Evolutionary conservation across 2,888 invertebrate genomes (phyloP).

Genomic region (Platycnemis pennipes): DNA sequence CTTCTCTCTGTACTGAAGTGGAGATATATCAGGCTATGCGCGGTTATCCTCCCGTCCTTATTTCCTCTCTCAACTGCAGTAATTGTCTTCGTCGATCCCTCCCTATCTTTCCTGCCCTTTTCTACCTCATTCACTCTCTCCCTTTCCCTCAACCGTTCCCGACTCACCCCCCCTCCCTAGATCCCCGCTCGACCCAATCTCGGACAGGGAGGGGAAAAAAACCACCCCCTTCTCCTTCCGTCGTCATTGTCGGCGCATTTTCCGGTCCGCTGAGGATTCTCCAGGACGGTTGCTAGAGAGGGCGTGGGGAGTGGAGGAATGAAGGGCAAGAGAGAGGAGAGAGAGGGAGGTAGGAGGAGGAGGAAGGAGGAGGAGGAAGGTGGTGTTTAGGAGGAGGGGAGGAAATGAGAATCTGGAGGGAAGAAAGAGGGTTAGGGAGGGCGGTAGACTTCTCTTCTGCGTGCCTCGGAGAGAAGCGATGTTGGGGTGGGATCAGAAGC

Average conservation of each 20-base stretch:
- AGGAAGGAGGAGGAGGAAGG: not conserved
- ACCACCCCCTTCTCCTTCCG: not conserved
- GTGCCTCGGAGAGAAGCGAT: not conserved
- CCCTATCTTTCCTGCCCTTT: not conserved
- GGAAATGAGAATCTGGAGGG: not conserved
- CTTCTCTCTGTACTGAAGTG: not conserved
- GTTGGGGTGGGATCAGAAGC: not conserved
- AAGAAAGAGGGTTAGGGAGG: not conserved
- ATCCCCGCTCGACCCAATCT: not conserved
- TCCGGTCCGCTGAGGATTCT: conserved; percentile 51
- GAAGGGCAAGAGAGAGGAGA: not conserved
- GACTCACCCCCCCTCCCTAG: not conserved
- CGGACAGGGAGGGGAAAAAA: conserved; percentile 6
- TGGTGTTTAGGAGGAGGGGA: not conserved
- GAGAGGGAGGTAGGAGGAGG: conserved; percentile 36
- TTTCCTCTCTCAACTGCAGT: not conserved
- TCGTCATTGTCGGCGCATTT: conserved; percentile 62
- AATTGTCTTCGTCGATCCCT: conserved; percentile 13
- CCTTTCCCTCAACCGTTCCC: not conserved
- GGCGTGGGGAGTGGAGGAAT: not conserved
- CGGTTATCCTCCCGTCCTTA: not conserved
- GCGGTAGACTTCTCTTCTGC: not conserved
- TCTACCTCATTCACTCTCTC: not conserved
- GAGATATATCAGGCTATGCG: not conserved
- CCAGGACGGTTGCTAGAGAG: not conserved